Evolutionary conservation across 2,797 vertebrate species (phyloP).

Genomic region (Fistularia commersonii): DNA sequence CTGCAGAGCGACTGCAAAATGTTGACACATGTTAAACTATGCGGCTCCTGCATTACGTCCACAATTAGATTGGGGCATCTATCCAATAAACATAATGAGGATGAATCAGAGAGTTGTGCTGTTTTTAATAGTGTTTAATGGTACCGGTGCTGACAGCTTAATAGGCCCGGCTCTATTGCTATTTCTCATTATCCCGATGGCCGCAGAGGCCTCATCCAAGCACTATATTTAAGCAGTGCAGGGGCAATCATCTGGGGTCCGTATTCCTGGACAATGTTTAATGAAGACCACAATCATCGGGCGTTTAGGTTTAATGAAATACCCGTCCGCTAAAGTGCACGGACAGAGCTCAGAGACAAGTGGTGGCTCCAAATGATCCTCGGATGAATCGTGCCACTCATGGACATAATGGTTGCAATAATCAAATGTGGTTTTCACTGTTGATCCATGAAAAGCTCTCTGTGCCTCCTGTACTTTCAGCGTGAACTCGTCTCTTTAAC

Average conservation of each 20-base stretch:
- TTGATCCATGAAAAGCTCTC: neutral
- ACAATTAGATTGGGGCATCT: slow-evolving; percentile 60
- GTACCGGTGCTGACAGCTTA: slow-evolving; percentile 76
- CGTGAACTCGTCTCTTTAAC: too few relatives aligned
- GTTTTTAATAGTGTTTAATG: slow-evolving; percentile 75
- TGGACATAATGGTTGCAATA: slow-evolving; percentile 11
- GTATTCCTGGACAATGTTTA: slow-evolving; percentile 69
- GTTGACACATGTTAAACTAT: slow-evolving; percentile 22
- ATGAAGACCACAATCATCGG: slow-evolving; percentile 73
- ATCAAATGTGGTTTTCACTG: slow-evolving; percentile 10
- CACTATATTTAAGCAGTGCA: slow-evolving; percentile 67
- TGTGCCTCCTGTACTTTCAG: too few relatives aligned
- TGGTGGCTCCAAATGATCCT: slow-evolving; percentile 1
- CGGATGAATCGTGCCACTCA: too few relatives aligned
- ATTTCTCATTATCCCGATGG: slow-evolving; percentile 67
- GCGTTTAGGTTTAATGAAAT: slow-evolving; percentile 78
- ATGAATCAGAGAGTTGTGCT: slow-evolving; percentile 68
- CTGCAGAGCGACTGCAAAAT: slow-evolving; percentile 9
- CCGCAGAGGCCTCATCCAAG: slow-evolving; percentile 44
- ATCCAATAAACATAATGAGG: slow-evolving; percentile 81
- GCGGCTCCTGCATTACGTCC: slow-evolving; percentile 17
- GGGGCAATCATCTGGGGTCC: slow-evolving; percentile 66
- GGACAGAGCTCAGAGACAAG: slow-evolving; percentile 47
- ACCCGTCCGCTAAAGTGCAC: slow-evolving; percentile 61
- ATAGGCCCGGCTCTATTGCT: slow-evolving; percentile 63